These are phyloP conservation scores for Elgaria multicarinata DNA, from an alignment of 2,113 vertebrate genomes.

Conservation along the genomic window DNA sequence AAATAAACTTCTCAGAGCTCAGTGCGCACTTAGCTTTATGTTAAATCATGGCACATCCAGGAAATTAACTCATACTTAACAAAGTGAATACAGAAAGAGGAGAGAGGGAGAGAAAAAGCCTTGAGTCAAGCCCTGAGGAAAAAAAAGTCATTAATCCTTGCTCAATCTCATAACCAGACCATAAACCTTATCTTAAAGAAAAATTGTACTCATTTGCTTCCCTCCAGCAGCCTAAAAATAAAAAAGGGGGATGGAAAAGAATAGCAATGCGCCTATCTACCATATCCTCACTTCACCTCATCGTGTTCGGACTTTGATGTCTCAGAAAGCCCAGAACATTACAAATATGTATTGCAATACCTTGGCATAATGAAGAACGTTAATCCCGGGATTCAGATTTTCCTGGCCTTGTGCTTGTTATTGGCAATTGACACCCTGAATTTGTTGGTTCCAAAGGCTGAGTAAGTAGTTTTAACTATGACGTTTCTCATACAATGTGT, in stretches of 20 bases:
- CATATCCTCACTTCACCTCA: slow-evolving; percentile 23
- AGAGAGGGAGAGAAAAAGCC: not conserved
- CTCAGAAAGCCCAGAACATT: not conserved
- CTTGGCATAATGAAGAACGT: not conserved
- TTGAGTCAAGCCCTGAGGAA: not conserved
- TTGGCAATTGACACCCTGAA: slow-evolving; percentile 2
- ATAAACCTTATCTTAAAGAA: not conserved
- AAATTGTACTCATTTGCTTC: not conserved
- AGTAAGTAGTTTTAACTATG: slow-evolving; percentile 2
- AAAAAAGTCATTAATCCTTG: not conserved
- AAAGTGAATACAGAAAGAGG: not conserved
- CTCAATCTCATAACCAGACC: not conserved
- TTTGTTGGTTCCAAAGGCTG: not conserved
- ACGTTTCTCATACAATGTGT: not conserved
- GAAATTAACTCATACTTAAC: not conserved
- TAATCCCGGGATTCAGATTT: slow-evolving; percentile 30
- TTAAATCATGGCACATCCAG: not conserved
- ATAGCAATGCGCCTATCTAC: not conserved
- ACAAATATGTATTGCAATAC: slow-evolving; percentile 10
- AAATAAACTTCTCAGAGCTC: not conserved
- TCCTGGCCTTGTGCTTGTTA: slow-evolving; percentile 15
- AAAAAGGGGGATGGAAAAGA: not conserved
- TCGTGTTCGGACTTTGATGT: not conserved
- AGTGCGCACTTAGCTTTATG: not conserved
- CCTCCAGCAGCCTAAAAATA: not conserved